A percentile compares a stretch with the other conserved stretches of the same genome.
Evolutionary conservation across 2,888 invertebrate genomes (phyloP).

Genomic region (Branchipolynoe longqiensis): DNA sequence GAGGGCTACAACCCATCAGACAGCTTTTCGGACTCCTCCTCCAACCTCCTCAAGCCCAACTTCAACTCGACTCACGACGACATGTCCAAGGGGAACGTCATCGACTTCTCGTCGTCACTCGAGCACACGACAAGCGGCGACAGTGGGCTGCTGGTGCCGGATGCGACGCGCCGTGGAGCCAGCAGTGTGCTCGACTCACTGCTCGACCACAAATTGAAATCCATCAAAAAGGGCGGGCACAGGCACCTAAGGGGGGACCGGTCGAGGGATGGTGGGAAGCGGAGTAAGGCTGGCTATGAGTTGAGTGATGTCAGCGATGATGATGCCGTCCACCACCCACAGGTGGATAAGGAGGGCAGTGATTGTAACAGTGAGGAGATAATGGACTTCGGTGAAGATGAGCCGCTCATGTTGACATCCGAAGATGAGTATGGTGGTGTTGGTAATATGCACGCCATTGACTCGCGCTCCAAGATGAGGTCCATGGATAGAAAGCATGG

Average conservation of each 20-base stretch:
- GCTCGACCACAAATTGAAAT: slow-evolving; percentile 40
- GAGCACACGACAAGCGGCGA: slow-evolving; percentile 9
- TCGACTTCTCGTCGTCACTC: slow-evolving; percentile 38
- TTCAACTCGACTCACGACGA: slow-evolving; percentile 15
- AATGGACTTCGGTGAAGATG: slow-evolving; percentile 51
- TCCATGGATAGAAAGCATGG: neutral
- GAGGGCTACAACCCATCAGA: slow-evolving; percentile 41
- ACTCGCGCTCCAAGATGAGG: neutral
- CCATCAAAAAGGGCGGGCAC: neutral
- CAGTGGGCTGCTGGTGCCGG: slow-evolving; percentile 22
- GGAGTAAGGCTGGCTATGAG: neutral
- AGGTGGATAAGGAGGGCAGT: slow-evolving; percentile 39
- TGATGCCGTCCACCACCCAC: slow-evolving; percentile 24
- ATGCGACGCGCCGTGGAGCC: neutral
- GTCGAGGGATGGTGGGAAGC: neutral
- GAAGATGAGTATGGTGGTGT: neutral
- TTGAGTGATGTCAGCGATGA: slow-evolving; percentile 2
- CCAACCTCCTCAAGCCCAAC: slow-evolving; percentile 30
- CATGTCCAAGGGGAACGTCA: slow-evolving; percentile 26
- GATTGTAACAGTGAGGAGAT: slow-evolving; percentile 37
- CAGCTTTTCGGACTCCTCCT: slow-evolving; percentile 36
- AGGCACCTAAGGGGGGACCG: neutral
- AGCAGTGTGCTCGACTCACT: slow-evolving; percentile 42
- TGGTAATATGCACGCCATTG: neutral
- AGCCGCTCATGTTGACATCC: slow-evolving; percentile 36